phyloP scores from a whole-genome alignment of 2,797 vertebrate genomes.

The Myotis myotis region DNA sequence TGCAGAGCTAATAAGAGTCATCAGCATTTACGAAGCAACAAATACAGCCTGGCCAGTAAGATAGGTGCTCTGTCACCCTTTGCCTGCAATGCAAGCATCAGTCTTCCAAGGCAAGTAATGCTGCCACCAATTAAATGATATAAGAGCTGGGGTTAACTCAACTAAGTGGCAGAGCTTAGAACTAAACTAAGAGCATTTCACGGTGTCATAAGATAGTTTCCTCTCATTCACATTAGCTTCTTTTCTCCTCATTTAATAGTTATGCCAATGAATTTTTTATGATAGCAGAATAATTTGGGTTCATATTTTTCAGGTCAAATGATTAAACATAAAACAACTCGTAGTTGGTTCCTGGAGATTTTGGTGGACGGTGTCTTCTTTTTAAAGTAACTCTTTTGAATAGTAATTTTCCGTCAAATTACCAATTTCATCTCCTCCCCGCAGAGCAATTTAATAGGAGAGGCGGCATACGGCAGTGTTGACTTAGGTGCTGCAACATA shows the following conservation, averaged over 20 bases:
- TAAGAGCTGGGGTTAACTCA: neutral
- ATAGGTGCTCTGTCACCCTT: neutral
- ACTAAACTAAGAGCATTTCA: neutral
- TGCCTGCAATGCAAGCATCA: too few species aligned
- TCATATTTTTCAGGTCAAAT: conserved; percentile 54
- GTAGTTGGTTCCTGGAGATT: neutral
- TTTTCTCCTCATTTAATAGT: neutral
- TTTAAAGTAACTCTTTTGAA: conserved; percentile 29
- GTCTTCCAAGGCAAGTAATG: neutral
- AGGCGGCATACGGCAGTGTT: neutral
- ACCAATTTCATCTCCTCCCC: neutral
- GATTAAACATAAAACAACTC: conserved; percentile 48
- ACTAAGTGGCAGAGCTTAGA: neutral
- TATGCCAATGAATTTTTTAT: neutral
- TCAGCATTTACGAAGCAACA: neutral
- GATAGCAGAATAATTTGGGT: neutral
- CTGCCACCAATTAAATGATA: neutral
- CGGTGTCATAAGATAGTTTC: neutral
- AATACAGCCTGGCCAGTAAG: neutral
- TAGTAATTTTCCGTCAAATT: conserved; percentile 23
- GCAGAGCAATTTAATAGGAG: neutral
- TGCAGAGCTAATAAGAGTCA: neutral
- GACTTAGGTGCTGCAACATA: neutral
- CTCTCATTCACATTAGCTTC: neutral
- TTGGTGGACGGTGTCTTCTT: neutral